Percentiles rank a stretch among this genome's conserved stretches.
phyloP scores from a whole-genome alignment of 53 echinoderm and acorn worm genomes.

The Echinarachnius parma region DNA sequence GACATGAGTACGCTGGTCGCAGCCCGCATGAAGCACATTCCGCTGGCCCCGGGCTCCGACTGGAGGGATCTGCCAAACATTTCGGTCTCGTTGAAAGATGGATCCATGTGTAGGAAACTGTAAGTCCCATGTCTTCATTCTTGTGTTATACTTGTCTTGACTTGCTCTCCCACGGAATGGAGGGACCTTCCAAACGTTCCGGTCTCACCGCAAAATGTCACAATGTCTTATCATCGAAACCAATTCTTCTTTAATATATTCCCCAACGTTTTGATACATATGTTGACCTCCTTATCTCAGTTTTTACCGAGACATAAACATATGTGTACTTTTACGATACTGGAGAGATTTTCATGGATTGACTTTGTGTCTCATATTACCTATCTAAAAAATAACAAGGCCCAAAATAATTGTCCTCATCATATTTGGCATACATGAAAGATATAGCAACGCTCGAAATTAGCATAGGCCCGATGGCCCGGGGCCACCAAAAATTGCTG shows the following conservation, averaged over 20 bases:
- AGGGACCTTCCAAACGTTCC: background rate
- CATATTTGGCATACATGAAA: constrained; percentile 9
- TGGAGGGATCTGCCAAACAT: constrained; percentile 97
- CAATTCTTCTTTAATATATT: too few relatives aligned
- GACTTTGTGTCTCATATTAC: background rate
- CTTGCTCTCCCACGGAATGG: too few relatives aligned
- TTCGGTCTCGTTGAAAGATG: constrained; percentile 70
- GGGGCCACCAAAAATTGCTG: too few relatives aligned
- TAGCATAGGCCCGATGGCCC: too few relatives aligned
- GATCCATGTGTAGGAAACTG: constrained; percentile 75
- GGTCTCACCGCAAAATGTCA: background rate
- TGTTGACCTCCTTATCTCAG: too few relatives aligned
- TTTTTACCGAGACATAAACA: too few relatives aligned
- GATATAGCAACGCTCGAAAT: too few relatives aligned
- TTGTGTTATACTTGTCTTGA: too few relatives aligned
- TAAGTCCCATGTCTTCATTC: constrained; percentile 38
- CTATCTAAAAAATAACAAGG: background rate
- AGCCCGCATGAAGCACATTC: constrained; percentile 89
- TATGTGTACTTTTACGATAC: constrained; percentile 13
- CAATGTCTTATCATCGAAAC: too few relatives aligned
- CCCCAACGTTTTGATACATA: too few relatives aligned
- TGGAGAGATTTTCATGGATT: constrained; percentile 5
- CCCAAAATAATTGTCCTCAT: constrained; percentile 7
- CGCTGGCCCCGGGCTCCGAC: constrained; percentile 93
- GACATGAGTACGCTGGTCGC: constrained; percentile 95